Percentiles rank a stretch among this genome's conserved stretches.
Conservation (phyloP, 2,113 vertebrate species). For the Rallus limicola region DNA sequence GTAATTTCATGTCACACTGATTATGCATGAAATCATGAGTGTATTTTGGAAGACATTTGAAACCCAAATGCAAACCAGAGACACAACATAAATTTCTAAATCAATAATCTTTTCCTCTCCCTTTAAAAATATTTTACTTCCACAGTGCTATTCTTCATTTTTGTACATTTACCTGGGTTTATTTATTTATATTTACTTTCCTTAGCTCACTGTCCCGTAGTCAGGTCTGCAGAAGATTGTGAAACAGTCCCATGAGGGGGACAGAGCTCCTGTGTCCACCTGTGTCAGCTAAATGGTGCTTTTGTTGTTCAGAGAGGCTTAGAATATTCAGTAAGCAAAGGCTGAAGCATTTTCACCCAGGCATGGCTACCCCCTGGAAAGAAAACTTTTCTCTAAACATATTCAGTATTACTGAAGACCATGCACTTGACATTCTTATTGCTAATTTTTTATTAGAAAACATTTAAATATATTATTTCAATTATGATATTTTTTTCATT, state of each 20-base stretch:
- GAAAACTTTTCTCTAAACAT: background rate
- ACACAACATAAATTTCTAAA: background rate
- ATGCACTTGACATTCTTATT: background rate
- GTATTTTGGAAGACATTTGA: conserved; percentile 36
- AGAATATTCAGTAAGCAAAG: background rate
- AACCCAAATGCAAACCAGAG: conserved; percentile 6
- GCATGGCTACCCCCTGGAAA: background rate
- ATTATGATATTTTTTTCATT: background rate
- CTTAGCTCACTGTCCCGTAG: background rate
- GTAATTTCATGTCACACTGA: conserved; percentile 47
- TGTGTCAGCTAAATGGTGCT: background rate
- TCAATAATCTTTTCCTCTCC: background rate
- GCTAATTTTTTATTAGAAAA: background rate
- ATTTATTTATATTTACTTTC: background rate
- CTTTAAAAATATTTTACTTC: background rate
- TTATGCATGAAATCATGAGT: conserved; percentile 1
- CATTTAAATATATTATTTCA: background rate
- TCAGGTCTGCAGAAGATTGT: background rate
- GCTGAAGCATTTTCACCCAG: background rate
- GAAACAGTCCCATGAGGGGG: background rate
- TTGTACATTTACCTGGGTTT: background rate
- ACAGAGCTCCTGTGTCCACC: background rate
- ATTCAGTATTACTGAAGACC: background rate
- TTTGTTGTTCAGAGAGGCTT: background rate
- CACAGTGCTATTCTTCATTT: background rate